Conservation (phyloP, 1,140 invertebrate species). For the Meloidogyne floridensis region DNA sequence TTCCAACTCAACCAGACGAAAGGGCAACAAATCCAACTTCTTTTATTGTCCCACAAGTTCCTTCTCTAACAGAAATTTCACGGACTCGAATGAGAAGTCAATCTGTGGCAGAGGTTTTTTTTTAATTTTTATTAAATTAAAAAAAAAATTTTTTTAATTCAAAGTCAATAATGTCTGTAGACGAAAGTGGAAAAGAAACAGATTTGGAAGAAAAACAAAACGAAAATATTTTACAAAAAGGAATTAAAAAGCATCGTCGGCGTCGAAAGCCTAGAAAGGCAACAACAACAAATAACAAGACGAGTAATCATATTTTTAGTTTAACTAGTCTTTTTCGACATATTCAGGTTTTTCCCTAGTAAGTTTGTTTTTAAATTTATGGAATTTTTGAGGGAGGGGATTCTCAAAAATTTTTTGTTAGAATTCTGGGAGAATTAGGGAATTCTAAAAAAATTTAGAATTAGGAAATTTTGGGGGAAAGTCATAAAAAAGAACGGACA, state of each 20-base stretch:
- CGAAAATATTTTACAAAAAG: slow-evolving; percentile 15
- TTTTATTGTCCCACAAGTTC: background rate
- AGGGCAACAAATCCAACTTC: background rate
- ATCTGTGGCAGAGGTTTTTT: slow-evolving; percentile 5
- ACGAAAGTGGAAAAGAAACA: slow-evolving; percentile 12
- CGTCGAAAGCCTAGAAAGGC: background rate
- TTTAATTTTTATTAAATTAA: background rate
- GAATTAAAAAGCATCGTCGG: slow-evolving; percentile 9
- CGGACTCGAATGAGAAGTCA: background rate
- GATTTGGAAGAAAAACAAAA: background rate
- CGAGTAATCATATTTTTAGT: slow-evolving; percentile 15
- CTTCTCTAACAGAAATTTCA: slow-evolving; percentile 3
- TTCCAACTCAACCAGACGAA: background rate
- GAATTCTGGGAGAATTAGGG: no score
- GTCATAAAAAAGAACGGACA: no score
- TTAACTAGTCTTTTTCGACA: slow-evolving; percentile 32
- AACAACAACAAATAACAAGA: slow-evolving; percentile 20
- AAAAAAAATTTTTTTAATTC: background rate
- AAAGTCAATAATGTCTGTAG: background rate
- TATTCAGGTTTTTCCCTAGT: slow-evolving; percentile 43
- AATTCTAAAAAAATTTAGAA: no score
- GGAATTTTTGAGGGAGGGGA: no score
- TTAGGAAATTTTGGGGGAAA: no score
- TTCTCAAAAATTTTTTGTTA: no score
- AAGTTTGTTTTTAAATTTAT: slow-evolving; percentile 1